Conservation (phyloP, 2,888 invertebrate genomes). For the Parapristionchus giblindavisi region DNA sequence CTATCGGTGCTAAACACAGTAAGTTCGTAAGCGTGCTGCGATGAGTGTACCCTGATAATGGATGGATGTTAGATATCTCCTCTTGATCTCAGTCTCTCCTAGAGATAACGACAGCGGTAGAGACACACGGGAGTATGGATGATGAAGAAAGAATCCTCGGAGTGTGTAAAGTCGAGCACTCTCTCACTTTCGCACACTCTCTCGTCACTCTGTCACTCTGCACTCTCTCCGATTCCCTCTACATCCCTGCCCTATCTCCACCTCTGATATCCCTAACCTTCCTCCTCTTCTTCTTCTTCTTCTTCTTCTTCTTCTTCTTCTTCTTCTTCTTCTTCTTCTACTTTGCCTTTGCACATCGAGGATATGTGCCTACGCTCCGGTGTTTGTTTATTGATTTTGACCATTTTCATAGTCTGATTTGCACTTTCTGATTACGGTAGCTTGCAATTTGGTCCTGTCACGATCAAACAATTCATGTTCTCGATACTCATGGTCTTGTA, state of each 20-base stretch:
- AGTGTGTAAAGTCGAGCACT: conserved; percentile 21
- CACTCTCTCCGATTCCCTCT: conserved; percentile 4
- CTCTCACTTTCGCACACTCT: conserved; percentile 6
- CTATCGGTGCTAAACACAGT: conserved; percentile 21
- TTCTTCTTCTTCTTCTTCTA: background rate
- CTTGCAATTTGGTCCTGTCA: too few relatives aligned
- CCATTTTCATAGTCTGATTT: too few relatives aligned
- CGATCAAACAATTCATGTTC: too few relatives aligned
- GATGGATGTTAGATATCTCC: too few relatives aligned
- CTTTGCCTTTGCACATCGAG: too few relatives aligned
- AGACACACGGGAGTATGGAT: too few relatives aligned
- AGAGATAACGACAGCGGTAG: conserved; percentile 7
- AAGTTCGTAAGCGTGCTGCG: background rate
- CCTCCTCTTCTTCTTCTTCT: conserved; percentile 14
- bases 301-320: background rate
- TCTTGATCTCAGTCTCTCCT: too few relatives aligned
- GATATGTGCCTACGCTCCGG: conserved; percentile 26
- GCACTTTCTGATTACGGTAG: too few relatives aligned
- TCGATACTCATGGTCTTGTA: too few relatives aligned
- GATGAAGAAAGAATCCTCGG: conserved; percentile 16
- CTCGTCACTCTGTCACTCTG: conserved; percentile 1
- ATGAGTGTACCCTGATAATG: conserved; percentile 9
- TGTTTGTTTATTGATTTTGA: conserved; percentile 3
- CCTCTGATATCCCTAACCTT: background rate
- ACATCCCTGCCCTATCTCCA: background rate